Evolutionary conservation across 2,113 vertebrate genomes (phyloP).

Genomic region (Oryzias curvinotus): DNA sequence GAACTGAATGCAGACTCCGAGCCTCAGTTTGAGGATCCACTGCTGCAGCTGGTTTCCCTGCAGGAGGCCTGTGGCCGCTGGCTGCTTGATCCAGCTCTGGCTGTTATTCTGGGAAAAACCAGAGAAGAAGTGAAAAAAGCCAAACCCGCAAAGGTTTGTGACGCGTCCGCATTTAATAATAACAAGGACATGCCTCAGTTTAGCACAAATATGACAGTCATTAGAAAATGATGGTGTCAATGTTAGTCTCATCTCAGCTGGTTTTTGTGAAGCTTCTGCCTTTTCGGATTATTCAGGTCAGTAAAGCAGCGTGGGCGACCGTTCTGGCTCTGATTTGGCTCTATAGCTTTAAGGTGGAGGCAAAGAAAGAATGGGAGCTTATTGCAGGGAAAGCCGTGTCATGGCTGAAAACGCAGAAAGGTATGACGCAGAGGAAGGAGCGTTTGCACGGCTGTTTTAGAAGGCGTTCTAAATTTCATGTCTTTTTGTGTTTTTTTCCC

Average conservation of each 20-base stretch:
- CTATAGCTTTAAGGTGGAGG: constrained; percentile 61
- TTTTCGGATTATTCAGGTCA: constrained; percentile 48
- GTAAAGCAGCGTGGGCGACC: constrained; percentile 78
- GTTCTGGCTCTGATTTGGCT: constrained; percentile 83
- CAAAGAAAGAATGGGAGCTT: constrained; percentile 76
- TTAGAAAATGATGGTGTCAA: too few species aligned
- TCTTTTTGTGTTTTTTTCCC: background rate
- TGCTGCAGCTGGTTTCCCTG: constrained; percentile 75
- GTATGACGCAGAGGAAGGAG: constrained; percentile 30
- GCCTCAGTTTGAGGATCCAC: constrained; percentile 13
- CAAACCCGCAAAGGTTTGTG: constrained; percentile 59
- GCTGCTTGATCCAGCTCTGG: constrained; percentile 65
- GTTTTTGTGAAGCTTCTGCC: background rate
- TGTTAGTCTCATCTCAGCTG: too few species aligned
- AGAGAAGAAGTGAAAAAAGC: constrained; percentile 50
- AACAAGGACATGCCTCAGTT: too few species aligned
- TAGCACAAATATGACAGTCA: too few species aligned
- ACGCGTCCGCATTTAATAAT: background rate
- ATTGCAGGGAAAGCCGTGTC: constrained; percentile 75
- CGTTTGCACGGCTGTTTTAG: background rate
- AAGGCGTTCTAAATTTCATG: background rate
- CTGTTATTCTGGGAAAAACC: constrained; percentile 58
- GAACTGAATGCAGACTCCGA: background rate
- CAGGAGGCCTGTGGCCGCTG: constrained; percentile 83
- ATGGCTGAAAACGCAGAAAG: constrained; percentile 69